Conservation (phyloP, 2,888 invertebrate species). For the Callosobruchus maculatus region DNA sequence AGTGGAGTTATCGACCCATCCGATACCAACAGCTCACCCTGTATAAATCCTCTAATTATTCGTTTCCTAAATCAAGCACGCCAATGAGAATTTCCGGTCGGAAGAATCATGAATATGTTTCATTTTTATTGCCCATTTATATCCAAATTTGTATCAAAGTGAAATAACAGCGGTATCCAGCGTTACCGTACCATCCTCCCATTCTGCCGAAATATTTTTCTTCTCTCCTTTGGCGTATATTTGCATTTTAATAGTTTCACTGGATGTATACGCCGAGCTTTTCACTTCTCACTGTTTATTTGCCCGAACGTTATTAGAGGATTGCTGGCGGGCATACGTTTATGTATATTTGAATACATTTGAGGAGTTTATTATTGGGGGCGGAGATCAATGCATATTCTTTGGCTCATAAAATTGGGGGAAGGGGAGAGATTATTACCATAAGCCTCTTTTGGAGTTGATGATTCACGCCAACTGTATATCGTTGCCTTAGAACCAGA, state of each 20-base stretch:
- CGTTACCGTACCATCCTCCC: constrained; percentile 2
- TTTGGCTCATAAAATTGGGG: not conserved
- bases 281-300: constrained; percentile 41
- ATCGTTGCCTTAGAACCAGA: too few relatives aligned
- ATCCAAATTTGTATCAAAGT: constrained; percentile 44
- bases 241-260: constrained; percentile 51
- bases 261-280: constrained; percentile 34
- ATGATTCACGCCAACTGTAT: too few relatives aligned
- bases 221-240: constrained; percentile 41
- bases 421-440: not conserved
- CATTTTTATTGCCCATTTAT: constrained; percentile 52
- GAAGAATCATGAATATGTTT: constrained; percentile 52
- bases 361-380: not conserved
- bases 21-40: too few relatives aligned
- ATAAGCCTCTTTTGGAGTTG: too few relatives aligned
- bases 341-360: not conserved
- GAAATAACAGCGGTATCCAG: constrained; percentile 33
- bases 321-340: not conserved
- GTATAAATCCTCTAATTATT: too few relatives aligned
- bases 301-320: constrained; percentile 21
- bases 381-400: not conserved
- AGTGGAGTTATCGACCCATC: too few relatives aligned
- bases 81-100: constrained; percentile 44
- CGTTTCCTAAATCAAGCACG: constrained; percentile 6
- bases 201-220: constrained; percentile 2